These are phyloP conservation scores for Pycnonotus jocosus DNA, from an alignment of 2,113 vertebrate genomes.

Conservation along the genomic window DNA sequence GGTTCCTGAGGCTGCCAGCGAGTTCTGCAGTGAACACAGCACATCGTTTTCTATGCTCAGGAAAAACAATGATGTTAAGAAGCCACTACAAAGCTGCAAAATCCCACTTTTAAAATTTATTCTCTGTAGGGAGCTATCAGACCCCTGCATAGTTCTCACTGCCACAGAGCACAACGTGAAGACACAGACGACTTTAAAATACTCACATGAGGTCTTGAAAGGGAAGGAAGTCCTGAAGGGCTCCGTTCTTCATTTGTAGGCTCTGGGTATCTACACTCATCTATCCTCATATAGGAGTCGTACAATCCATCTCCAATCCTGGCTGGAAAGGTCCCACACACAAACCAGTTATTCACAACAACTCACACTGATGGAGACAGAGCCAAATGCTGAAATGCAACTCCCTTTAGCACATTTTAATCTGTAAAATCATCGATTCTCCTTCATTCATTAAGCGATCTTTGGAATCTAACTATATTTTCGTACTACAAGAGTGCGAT, in stretches of 20 bases:
- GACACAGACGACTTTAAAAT: background rate
- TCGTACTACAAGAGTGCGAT: background rate
- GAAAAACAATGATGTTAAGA: background rate
- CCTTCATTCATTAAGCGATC: background rate
- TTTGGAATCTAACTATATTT: background rate
- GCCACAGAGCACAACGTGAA: background rate
- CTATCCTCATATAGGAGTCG: conserved; percentile 94
- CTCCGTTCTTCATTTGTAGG: conserved; percentile 75
- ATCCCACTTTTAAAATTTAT: background rate
- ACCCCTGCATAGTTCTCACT: background rate
- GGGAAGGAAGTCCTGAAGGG: conserved; percentile 80
- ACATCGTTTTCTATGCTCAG: background rate
- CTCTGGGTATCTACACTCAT: conserved; percentile 87
- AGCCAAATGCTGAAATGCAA: background rate
- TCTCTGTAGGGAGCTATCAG: background rate
- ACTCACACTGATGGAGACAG: background rate
- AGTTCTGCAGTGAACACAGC: background rate
- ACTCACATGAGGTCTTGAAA: conserved; percentile 90
- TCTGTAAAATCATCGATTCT: background rate
- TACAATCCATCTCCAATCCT: conserved; percentile 91
- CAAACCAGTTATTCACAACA: conserved; percentile 35
- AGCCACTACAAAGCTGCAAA: background rate
- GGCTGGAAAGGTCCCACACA: conserved; percentile 58
- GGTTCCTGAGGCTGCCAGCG: background rate
- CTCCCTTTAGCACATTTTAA: background rate